Evolutionary conservation across 2,113 vertebrate species (phyloP).

Genomic region (Phoxinus phoxinus): DNA sequence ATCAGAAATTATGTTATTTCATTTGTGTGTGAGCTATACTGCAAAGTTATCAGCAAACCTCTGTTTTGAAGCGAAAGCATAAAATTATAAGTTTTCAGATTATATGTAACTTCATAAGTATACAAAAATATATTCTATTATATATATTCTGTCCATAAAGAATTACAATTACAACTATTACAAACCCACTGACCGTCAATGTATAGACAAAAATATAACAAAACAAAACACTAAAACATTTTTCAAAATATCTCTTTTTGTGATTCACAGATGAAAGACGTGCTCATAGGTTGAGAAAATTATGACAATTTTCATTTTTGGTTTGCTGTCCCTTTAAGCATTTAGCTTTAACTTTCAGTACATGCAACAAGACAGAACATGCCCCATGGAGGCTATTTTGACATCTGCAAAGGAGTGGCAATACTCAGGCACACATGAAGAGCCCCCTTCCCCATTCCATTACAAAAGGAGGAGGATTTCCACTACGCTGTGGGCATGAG

Average conservation of each 20-base stretch:
- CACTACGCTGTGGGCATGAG: neutral
- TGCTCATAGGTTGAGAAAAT: neutral
- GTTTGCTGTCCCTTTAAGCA: neutral
- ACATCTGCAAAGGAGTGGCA: constrained; percentile 12
- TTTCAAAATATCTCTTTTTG: neutral
- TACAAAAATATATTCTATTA: neutral
- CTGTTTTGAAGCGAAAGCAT: neutral
- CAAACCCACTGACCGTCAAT: neutral
- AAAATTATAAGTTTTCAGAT: neutral
- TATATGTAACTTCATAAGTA: neutral
- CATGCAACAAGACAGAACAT: constrained; percentile 6
- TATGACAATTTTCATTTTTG: neutral
- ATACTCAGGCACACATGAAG: neutral
- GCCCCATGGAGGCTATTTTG: neutral
- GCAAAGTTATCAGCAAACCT: neutral
- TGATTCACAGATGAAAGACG: neutral
- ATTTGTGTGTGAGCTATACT: neutral
- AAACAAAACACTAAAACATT: neutral
- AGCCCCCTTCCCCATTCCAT: neutral
- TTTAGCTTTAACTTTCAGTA: neutral
- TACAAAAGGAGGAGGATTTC: constrained; percentile 29
- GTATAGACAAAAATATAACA: neutral
- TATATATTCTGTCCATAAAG: neutral
- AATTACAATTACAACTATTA: neutral
- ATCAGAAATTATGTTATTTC: neutral